Base-by-base conservation (phyloP, 2,888 invertebrate genomes). In the Drosophila sordidapex region DNA sequence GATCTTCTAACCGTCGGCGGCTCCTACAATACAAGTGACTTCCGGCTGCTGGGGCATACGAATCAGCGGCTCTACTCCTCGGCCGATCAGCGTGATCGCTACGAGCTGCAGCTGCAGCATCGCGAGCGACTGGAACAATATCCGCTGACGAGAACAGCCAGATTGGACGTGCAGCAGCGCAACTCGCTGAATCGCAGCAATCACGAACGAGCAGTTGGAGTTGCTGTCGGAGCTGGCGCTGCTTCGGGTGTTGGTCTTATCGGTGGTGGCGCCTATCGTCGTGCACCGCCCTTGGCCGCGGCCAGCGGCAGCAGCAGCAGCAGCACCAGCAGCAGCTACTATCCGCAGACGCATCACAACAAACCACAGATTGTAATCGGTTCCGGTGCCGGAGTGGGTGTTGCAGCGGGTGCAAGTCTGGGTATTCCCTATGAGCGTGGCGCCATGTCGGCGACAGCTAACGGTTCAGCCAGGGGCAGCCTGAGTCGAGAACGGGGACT, bases 121-220 rank as follows among this genome's bases (percentile, higher is more conserved):
- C 92, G 91, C 58, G 92, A 91, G 36, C 91, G 91, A 27, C 66
- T 90, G 57, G 92, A 92, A 62, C 91, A 91, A 64, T 92, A 93
- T 87, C 90, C 92, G 33, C 67, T 92, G 67, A 91, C 92, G 51
- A 87, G 92, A n/a, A 92, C 92, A 33, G 90, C 92, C 2, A 92
- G 93, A 61, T 84, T 93, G 81, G 93, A 93, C 89, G 93, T 93
- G 57, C 93, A 93, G 73, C 93, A 93, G 78, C 91, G 91, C 62
- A 92, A 93, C 79, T 90, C 89, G 53, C 91, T 93, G 70, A 93
- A 93, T 89, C 93, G 93, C 90, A 94, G 93, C 85, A 94, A 94
- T 94, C 95, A 93, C 91, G 93, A 93, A 70, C 93, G 93, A 91
- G 72, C 54, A 25, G 46, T 43, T n/a, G 48, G 68, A 46, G 73